Conservation (phyloP, 2,113 vertebrate species). For the Rattus rattus region DNA sequence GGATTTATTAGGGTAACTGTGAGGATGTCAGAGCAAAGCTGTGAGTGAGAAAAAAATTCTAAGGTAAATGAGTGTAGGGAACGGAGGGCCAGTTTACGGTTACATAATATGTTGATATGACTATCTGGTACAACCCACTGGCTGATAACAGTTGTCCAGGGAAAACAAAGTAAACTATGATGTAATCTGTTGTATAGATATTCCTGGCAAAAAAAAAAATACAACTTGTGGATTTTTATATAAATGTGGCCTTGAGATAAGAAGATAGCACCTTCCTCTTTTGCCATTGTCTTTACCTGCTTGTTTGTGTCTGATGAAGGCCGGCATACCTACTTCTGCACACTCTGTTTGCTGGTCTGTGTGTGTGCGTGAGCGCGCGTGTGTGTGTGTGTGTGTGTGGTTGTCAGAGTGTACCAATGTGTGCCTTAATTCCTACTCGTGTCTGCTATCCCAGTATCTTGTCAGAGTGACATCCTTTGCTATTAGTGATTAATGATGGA, state of each 20-base stretch:
- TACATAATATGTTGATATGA: not conserved
- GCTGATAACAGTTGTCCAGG: too few species aligned
- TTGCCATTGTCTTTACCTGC: not conserved
- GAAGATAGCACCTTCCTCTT: not conserved
- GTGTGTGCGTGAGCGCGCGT: not conserved
- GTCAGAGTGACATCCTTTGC: not conserved
- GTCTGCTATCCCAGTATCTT: not conserved
- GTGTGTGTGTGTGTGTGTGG: too few species aligned
- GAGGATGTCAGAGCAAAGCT: not conserved
- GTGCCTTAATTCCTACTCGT: too few species aligned
- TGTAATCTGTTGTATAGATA: not conserved
- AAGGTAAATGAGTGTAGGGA: not conserved
- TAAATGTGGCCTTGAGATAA: not conserved
- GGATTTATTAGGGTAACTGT: too few species aligned
- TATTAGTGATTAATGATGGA: too few species aligned
- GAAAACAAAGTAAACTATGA: not conserved
- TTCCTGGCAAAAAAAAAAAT: not conserved
- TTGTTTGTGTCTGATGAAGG: not conserved
- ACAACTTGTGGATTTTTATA: too few species aligned
- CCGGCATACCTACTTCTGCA: not conserved
- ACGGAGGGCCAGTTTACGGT: not conserved
- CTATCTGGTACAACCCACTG: not conserved
- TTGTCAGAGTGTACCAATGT: not conserved
- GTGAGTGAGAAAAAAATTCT: not conserved
- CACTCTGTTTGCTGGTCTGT: not conserved